Evolutionary conservation across 2,113 vertebrate species (phyloP), one percentile per base, ranked within the genome.

Genomic region (Cochlearius cochlearius): DNA sequence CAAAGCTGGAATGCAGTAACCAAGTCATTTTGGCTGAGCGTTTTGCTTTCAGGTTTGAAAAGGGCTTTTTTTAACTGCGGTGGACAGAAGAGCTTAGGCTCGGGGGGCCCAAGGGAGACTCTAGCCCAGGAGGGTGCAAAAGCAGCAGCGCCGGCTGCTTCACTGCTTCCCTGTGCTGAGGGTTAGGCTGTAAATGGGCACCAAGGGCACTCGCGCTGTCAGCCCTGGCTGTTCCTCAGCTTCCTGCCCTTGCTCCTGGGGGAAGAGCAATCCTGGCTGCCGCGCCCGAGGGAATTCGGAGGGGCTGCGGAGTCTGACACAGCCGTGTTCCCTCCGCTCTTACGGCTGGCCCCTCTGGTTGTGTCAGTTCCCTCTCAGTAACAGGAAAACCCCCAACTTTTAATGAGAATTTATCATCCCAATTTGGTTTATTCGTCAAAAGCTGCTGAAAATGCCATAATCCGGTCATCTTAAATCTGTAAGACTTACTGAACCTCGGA

Each of bases 111-210:
- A 2, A 52, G n/a, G 66, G 38, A 10, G 32, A 5, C 32, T 13
- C 17, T 3, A 13, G 56, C n/a, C 47, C 29, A 14, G 38, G 32
- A 19, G 5, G 49, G 27, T 7, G 47, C 18, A 10, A 13, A 18
- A n/a, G 32, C 30, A 34, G 66, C 77, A 14, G 7, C 1, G 5
- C n/a, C 10, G 41, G 71, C 12, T 30, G 27, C 59, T 16, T 52
- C 10, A 12, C 52, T 5, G 1, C 30, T 14, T 4, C 41, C 17
- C 1, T 0, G 10, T 5, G 39, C 55, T 12, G 0, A 14, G 49
- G 47, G 14, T 1, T 2, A 11, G 9, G 43, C 36, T 9, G 30
- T 2, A 38, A 19, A 26, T 5, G 1, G 1, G 58, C 68, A 16
- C 19, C 2, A 7, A 1, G 18, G 2, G 0, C 58, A 7, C 62